A percentile compares a stretch with the other conserved stretches of the same genome.
These are phyloP conservation scores for Cataglyphis rosenhaueri DNA, from an alignment of 2,888 invertebrate genomes.

Conservation along the genomic window DNA sequence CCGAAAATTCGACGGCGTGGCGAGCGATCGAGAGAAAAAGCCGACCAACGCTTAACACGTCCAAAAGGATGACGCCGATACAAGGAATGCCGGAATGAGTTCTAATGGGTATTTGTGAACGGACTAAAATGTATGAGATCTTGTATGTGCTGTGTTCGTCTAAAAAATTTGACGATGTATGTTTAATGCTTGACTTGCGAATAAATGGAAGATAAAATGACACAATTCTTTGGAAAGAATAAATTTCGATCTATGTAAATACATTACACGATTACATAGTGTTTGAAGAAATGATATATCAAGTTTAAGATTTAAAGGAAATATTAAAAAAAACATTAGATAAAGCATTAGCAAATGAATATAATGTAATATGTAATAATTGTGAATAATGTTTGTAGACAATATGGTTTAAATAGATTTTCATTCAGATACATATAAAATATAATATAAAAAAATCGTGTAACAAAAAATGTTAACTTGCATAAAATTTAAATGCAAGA, in stretches of 20 bases:
- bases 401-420: not conserved
- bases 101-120: conserved; percentile 73
- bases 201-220: conserved; percentile 56
- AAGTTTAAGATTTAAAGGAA: not conserved
- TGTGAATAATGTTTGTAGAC: not conserved
- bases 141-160: conserved; percentile 47
- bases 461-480: not conserved
- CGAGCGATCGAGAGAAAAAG: conserved; percentile 70
- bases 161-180: not conserved
- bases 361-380: not conserved
- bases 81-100: conserved; percentile 25
- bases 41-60: conserved; percentile 65
- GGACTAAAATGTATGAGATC: conserved; percentile 67
- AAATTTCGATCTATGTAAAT: not conserved
- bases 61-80: conserved; percentile 52
- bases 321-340: not conserved
- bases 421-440: not conserved
- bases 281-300: not conserved
- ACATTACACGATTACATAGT: not conserved
- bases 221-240: conserved; percentile 23
- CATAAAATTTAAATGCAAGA: not conserved
- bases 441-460: not conserved
- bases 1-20: conserved; percentile 77
- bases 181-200: not conserved
- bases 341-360: not conserved